phyloP scores from a whole-genome alignment of 2,888 invertebrate species.

The Zaprionus obscuricornis region DNA sequence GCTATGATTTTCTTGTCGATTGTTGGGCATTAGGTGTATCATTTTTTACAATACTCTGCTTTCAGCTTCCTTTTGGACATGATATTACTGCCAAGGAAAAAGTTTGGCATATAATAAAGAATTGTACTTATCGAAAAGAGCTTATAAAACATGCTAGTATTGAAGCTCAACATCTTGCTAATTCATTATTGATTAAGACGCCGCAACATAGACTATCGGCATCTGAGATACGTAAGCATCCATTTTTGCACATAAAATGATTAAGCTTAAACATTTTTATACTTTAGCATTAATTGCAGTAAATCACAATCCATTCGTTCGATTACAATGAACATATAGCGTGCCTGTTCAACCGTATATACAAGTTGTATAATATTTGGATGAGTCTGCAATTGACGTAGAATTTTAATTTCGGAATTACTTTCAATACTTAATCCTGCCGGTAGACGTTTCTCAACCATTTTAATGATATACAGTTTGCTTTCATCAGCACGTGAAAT shows the following conservation, averaged over 20 bases:
- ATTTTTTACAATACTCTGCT: too few species aligned
- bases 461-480: conserved; percentile 18
- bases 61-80: conserved; percentile 19
- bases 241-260: conserved; percentile 8
- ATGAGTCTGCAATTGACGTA: conserved; percentile 30
- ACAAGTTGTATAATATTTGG: conserved; percentile 37
- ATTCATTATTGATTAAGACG: conserved; percentile 18
- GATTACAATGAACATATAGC: conserved; percentile 10
- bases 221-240: conserved; percentile 10
- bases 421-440: too few species aligned
- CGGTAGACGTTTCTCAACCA: conserved; percentile 31
- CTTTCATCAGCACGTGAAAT: neutral
- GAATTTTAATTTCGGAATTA: conserved; percentile 21
- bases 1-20: conserved; percentile 35
- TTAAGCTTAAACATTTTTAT: too few species aligned
- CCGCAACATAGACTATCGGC: conserved; percentile 7
- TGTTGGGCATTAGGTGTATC: conserved; percentile 37
- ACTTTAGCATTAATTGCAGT: neutral
- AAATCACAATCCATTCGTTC: conserved; percentile 28
- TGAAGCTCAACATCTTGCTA: conserved; percentile 11
- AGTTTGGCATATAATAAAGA: neutral
- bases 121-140: neutral
- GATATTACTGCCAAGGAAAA: neutral
- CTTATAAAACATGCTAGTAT: conserved; percentile 1
- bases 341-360: conserved; percentile 26